These are phyloP conservation scores for Cephalopachus bancanus DNA, from an alignment of 2,797 vertebrate species.

Conservation along the genomic window DNA sequence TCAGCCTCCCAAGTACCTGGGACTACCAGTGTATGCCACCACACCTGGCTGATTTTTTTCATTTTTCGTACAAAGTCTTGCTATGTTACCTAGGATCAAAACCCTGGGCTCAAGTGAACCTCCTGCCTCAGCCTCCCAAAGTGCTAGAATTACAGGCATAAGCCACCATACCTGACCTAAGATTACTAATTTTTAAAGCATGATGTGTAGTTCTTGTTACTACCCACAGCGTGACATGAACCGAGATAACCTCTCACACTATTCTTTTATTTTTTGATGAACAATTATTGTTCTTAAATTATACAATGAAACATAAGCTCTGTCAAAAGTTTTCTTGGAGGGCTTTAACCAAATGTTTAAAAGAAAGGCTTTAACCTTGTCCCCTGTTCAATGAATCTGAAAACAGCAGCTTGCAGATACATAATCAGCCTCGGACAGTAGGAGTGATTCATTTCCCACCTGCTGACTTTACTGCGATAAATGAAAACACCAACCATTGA, in stretches of 20 bases:
- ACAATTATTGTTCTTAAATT: conserved; percentile 44
- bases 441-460: conserved; percentile 65
- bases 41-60: no score
- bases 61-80: no score
- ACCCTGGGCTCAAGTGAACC: no score
- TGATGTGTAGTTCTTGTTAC: conserved; percentile 4
- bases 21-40: no score
- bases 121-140: no score
- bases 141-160: no score
- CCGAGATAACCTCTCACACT: conserved; percentile 6
- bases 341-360: conserved; percentile 20
- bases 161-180: no score
- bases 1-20: no score
- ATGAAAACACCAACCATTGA: conserved; percentile 53
- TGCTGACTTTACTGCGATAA: conserved; percentile 63
- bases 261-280: conserved; percentile 64
- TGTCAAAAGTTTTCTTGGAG: conserved; percentile 58
- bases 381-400: conserved; percentile 38
- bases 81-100: no score
- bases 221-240: background rate
- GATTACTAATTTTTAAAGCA: background rate
- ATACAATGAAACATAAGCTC: conserved; percentile 52
- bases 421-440: conserved; percentile 29
- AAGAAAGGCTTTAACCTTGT: conserved; percentile 30
- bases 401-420: background rate